Evolutionary conservation across 2,888 invertebrate species (phyloP).

Genomic region (Dinocampus coccinellae): DNA sequence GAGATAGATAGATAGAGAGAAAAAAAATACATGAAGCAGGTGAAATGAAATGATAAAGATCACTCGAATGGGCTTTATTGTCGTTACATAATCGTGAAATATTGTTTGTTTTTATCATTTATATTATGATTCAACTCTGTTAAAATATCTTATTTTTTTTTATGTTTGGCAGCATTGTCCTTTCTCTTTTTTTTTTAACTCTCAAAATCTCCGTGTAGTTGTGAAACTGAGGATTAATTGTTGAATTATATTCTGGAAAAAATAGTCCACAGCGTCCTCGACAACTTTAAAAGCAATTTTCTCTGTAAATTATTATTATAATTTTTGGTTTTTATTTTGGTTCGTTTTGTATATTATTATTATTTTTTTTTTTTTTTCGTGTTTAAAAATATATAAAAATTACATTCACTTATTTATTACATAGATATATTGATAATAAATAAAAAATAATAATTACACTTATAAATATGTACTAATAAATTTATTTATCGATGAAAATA

Average conservation of each 20-base stretch:
- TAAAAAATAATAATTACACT: not conserved
- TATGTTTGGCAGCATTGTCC: not conserved
- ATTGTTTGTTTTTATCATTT: not conserved
- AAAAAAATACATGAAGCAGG: slow-evolving; percentile 22
- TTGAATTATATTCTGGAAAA: too few relatives aligned
- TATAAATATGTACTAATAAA: not conserved
- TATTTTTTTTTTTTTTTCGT: not conserved
- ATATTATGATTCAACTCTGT: not conserved
- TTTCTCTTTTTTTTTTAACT: not conserved
- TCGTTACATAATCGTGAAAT: slow-evolving; percentile 37
- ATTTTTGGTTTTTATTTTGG: not conserved
- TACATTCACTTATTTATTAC: not conserved
- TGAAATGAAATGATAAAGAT: slow-evolving; percentile 43
- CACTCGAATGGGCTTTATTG: slow-evolving; percentile 42
- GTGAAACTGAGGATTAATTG: too few relatives aligned
- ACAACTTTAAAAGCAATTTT: too few relatives aligned
- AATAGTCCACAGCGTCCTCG: too few relatives aligned
- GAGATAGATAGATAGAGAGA: not conserved
- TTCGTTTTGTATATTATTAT: too few relatives aligned
- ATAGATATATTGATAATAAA: not conserved
- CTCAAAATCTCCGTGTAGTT: not conserved
- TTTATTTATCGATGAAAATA: not conserved
- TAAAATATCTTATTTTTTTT: slow-evolving; percentile 6
- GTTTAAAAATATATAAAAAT: not conserved
- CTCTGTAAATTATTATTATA: too few relatives aligned